Base-by-base conservation (phyloP, 2,797 vertebrate species). In the Erpetoichthys calabaricus region DNA sequence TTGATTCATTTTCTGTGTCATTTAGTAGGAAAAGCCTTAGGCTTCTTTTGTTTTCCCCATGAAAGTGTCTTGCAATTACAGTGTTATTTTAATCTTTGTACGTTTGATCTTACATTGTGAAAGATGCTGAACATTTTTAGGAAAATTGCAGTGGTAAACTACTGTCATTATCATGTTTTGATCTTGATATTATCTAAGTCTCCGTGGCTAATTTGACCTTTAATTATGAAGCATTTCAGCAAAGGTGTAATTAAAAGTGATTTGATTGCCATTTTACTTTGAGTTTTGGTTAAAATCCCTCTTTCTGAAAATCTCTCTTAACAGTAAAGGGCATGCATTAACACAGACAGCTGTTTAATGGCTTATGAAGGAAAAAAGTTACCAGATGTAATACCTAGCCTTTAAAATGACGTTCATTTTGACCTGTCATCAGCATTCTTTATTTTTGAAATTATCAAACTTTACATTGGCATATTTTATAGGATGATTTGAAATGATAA, bases 171-270 rank as follows among this genome's bases (percentile, higher is more conserved):
- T 49, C 47, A 49, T 49, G 47, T 49, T 49, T 49, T 49, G 47
- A 49, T n/a, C n/a, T 49, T 49, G 47, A 49, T n/a, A 49, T 49
- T 49, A 49, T 49, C 47, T 49, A 5, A 6, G n/a, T 49, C 47
- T n/a, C 47, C n/a, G 7, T 49, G 47, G 47, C 47, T 49, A 49
- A 49, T 49, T 49, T 49, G 47, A 49, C 47, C 47, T 49, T 49
- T 49, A 7, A 49, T 49, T 49, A 7, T 49, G 7, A 49, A 49
- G 47, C 7, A n/a, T 3, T 49, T 49, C 4, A 7, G 4, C 47
- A 49, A 49, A 49, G 47, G n/a, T 49, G 7, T 7, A 7, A 5
- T 49, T 25, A 25, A 25, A 25, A 25, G 25, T 25, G 25, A n/a
- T 49, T 7, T 49, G 5, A 49, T 49, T 49, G 7, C n/a, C 47